Evolutionary conservation across 2,113 vertebrate genomes (phyloP).

Genomic region (Irena cyanogastra): DNA sequence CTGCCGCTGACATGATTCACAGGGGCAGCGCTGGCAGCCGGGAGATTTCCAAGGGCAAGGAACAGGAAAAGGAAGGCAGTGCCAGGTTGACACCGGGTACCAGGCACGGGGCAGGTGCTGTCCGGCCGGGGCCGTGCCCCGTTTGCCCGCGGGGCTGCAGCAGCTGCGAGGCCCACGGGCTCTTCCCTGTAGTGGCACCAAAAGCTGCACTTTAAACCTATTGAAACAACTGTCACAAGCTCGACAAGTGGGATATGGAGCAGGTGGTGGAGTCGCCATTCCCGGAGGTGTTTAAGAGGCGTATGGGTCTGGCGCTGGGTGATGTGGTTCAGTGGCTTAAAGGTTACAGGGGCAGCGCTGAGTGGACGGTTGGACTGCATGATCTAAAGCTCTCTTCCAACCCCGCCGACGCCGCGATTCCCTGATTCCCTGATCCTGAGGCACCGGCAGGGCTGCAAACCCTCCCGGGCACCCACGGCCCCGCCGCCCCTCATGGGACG

Average conservation of each 20-base stretch:
- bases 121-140: neutral
- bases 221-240: neutral
- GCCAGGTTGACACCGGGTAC: accelerated
- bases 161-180: neutral
- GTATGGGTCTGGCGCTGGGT: neutral
- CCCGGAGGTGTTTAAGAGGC: neutral
- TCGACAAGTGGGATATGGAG: no score
- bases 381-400: neutral
- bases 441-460: accelerated
- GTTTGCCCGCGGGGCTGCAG: neutral
- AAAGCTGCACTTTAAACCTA: neutral
- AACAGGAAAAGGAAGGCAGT: neutral
- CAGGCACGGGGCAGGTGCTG: neutral
- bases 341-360: no score
- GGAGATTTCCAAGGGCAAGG: neutral
- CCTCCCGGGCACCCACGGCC: neutral
- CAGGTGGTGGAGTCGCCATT: neutral
- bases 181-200: neutral
- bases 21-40: neutral
- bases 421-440: accelerated
- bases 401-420: accelerated
- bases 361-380: accelerated
- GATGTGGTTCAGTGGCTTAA: neutral
- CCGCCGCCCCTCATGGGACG: neutral
- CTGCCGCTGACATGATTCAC: neutral